These are phyloP conservation scores for Apteryx owenii DNA, from an alignment of 2,113 vertebrate species.

Conservation along the genomic window DNA sequence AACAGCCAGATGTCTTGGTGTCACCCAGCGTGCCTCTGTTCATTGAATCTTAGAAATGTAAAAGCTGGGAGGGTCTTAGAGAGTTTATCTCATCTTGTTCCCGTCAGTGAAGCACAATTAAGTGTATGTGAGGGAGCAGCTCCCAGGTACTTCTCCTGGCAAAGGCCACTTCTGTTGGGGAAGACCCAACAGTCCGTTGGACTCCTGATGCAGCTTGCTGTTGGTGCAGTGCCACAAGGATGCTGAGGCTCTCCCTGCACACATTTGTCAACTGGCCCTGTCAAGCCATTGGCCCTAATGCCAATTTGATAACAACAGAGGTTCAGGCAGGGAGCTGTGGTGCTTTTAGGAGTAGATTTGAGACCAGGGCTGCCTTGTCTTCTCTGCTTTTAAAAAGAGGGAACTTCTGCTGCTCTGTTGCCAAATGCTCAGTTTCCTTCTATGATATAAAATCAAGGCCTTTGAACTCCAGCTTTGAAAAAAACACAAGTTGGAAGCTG, in stretches of 20 bases:
- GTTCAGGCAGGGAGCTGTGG: rapidly evolving
- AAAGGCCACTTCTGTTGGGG: background rate
- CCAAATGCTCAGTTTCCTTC: background rate
- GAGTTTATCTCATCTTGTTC: background rate
- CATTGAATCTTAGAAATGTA: background rate
- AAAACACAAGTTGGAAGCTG: background rate
- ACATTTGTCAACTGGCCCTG: background rate
- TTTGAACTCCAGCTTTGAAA: background rate
- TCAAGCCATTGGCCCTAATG: background rate
- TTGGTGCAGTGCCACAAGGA: background rate
- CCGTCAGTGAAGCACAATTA: background rate
- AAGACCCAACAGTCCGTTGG: background rate
- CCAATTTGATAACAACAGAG: background rate
- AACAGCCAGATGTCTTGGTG: background rate
- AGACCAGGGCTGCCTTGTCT: background rate
- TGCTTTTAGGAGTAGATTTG: background rate
- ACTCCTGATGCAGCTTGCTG: background rate
- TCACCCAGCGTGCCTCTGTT: background rate
- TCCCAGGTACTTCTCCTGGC: background rate
- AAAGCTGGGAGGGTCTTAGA: background rate
- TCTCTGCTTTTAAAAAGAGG: background rate
- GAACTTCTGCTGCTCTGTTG: background rate
- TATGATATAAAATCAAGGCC: background rate
- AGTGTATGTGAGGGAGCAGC: background rate
- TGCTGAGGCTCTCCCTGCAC: background rate